Base-by-base conservation (phyloP, 2,888 invertebrate genomes). In the Lepetodrilus schrolli region DNA sequence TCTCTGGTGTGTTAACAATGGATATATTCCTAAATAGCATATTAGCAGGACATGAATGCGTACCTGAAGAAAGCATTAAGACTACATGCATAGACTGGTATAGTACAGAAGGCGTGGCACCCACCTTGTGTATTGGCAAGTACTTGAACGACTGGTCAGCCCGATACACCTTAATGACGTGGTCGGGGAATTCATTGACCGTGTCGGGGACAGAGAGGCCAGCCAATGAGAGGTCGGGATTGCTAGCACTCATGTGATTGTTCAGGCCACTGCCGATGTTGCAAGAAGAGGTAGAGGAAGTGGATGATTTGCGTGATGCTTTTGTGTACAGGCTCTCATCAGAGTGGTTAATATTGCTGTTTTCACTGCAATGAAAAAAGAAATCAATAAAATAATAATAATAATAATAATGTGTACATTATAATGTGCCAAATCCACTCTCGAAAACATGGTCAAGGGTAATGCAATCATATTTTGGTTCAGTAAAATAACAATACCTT, bases 141-240 rank as follows among this genome's bases (percentile, higher is more conserved):
- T 97, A 99, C 92, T 99, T 98, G 93, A 96, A 99, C 48, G 96
- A 96, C 92, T 99, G 99, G 92, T 99, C 99, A 34, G 96, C 84
- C 78, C 95, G 92, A 95, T 96, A 92, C 94, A 99, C 70, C 92
- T 99, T 99, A 65, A 99, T 93, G 37, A 99, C 99, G 92, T 99
- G 98, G 90, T 99, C 98, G 2, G 98, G 98, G 90, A 81, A 83
- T 47, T 88, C 88, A 4, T 74, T 75, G 49, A 77, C 73, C 1
- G 70, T 73, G 17, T 86, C 85, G 38, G 87, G 87, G 1, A 82
- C 77, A 17, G 77, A 73, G 10, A 86, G 78, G 1, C 68, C 66
- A 0, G 79, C 75, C 10, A 77, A 30, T 0, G 86, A 84, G 43
- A 90, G 81, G 77, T 90, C 90, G 4, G 90, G 90, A 77, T 89